A percentile compares a stretch with the other conserved stretches of the same genome.
These are phyloP conservation scores for Papilio aristodemus DNA, from an alignment of 1,140 invertebrate species.

Conservation along the genomic window DNA sequence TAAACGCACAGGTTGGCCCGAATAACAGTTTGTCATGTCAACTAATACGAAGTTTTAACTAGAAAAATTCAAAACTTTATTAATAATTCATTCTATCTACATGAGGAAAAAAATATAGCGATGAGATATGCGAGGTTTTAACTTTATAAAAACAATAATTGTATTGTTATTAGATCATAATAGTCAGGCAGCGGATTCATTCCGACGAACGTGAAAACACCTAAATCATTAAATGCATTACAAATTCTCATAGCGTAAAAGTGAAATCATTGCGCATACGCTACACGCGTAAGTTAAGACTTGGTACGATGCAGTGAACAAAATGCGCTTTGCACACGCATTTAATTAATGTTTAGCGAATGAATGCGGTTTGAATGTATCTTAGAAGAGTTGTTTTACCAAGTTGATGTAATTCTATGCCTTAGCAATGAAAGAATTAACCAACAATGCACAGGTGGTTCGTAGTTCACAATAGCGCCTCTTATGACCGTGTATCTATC, in stretches of 20 bases:
- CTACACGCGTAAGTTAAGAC: constrained; percentile 7
- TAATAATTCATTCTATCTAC: not conserved
- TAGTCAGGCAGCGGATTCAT: not conserved
- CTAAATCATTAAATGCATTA: constrained; percentile 26
- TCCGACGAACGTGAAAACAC: not conserved
- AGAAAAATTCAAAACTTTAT: not conserved
- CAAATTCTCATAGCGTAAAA: constrained; percentile 23
- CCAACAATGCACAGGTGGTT: too few species aligned
- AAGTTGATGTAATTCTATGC: not conserved
- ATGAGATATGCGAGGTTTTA: too few species aligned
- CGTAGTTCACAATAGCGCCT: too few species aligned
- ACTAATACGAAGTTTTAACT: not conserved
- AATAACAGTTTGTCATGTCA: too few species aligned
- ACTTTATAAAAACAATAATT: not conserved
- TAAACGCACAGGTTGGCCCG: not conserved
- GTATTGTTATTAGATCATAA: not conserved
- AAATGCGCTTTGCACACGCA: constrained; percentile 4
- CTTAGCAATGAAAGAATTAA: too few species aligned
- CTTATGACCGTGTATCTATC: too few species aligned
- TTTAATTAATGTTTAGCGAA: constrained; percentile 3
- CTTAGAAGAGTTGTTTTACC: not conserved
- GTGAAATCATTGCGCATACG: constrained; percentile 20
- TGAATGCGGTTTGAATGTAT: not conserved
- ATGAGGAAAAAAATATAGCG: not conserved
- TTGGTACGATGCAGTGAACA: constrained; percentile 10